Base-by-base conservation (phyloP, 1,140 invertebrate species). In the Drosophila parvula region DNA sequence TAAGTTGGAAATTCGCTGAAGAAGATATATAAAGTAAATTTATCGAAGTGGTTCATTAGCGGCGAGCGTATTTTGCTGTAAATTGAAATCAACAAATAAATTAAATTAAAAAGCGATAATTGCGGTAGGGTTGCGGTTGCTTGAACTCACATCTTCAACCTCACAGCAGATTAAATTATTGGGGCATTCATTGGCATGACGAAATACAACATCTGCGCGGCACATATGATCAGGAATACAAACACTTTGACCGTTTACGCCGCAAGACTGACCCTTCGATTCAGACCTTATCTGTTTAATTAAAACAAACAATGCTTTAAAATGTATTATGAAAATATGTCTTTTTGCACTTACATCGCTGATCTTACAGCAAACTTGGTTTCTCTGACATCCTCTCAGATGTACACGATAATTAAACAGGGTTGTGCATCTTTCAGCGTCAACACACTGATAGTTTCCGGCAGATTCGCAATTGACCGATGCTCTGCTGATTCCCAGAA, bases 371-470 rank as follows among this genome's bases (percentile, higher is more conserved):
- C 50, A 53, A 36, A 36, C 8, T 36, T 14, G 6, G 12, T 14
- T 1, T 34, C 0, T 0, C 0, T 0, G 5, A 36, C 50, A 53
- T 14, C 7, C 3, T 8, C 0, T 0, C 12, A 12, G 6, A 34
- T 0, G 0, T 12, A 4, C 0, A 8, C 50, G 30, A 28, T 18
- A 51, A 18, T 11, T 0, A 9, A 11, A 2, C 11, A 0, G 0
- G 5, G 12, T 0, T 5, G 0, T 0, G 50, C 50, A 53, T 0
- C 9, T 3, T 0, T 14, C 0, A 2, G 9, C 0, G 1, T 4
- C 16, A 36, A 53, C 50, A 9, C 50, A 53, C 16, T 36, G 7
- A 22, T 0, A 8, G 0, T 0, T 0, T 36, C 7, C 7, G 0
- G 3, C 4, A 1, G 32, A 3, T 36, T 14, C 6, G 32, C 50